Evolutionary conservation across 2,888 invertebrate genomes (phyloP).

Genomic region (Danaus chrysippus): DNA sequence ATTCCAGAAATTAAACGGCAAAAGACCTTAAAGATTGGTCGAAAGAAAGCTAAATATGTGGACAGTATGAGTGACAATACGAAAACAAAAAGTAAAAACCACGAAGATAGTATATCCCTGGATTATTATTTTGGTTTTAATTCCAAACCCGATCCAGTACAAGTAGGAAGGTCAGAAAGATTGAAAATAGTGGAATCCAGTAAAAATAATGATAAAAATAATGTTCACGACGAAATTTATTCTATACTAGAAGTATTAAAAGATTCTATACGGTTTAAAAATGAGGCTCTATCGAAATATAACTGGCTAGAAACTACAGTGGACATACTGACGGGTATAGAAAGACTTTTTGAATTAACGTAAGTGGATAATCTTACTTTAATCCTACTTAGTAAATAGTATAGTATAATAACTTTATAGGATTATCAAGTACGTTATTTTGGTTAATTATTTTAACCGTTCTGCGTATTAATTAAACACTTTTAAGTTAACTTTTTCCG

Average conservation of each 20-base stretch:
- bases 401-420: no score
- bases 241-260: constrained; percentile 43
- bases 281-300: constrained; percentile 44
- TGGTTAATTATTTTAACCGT: no score
- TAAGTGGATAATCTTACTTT: constrained; percentile 40
- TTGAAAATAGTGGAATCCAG: no score
- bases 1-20: constrained; percentile 11
- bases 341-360: constrained; percentile 48
- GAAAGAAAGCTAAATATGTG: neutral
- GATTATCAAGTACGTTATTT: no score
- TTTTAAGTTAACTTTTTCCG: no score
- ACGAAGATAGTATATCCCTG: constrained; percentile 29
- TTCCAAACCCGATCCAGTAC: constrained; percentile 3
- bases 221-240: constrained; percentile 28
- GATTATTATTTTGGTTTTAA: constrained; percentile 42
- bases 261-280: constrained; percentile 48
- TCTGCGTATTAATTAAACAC: no score
- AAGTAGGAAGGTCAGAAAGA: neutral
- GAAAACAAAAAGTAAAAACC: constrained; percentile 7
- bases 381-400: neutral
- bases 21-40: constrained; percentile 2
- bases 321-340: constrained; percentile 48
- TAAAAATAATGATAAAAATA: constrained; percentile 14
- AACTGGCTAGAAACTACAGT: constrained; percentile 60
- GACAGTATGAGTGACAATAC: neutral